phyloP scores from a whole-genome alignment of 2,797 vertebrate species.

The Myotis myotis region DNA sequence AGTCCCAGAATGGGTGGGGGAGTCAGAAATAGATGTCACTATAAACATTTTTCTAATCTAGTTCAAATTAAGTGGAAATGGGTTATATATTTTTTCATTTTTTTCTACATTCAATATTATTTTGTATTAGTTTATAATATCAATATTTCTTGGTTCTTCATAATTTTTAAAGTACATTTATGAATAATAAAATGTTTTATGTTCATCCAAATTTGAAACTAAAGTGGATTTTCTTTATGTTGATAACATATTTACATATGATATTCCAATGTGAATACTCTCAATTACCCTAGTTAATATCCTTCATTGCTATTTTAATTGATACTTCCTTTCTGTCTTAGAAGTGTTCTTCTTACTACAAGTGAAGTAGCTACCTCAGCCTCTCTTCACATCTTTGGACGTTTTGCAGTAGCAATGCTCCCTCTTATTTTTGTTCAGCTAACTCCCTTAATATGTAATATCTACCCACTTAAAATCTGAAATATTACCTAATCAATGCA shows the following conservation, averaged over 20 bases:
- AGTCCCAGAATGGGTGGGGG: not conserved
- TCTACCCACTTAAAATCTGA: not conserved
- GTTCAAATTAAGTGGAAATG: not conserved
- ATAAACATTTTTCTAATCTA: not conserved
- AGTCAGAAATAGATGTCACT: not conserved
- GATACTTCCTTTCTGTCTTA: not conserved
- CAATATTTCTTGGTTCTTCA: not conserved
- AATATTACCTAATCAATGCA: not conserved
- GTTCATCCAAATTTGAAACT: conserved; percentile 16
- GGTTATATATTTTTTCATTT: not conserved
- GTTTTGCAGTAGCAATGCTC: not conserved
- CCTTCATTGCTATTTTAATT: not conserved
- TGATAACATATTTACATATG: conserved; percentile 26
- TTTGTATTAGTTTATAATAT: not conserved
- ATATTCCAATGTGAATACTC: not conserved
- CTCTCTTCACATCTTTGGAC: not conserved
- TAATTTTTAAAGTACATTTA: not conserved
- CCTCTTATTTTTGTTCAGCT: not conserved
- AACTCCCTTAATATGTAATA: not conserved
- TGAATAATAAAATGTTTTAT: conserved; percentile 7
- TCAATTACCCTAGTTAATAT: not conserved
- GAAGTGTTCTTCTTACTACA: not conserved
- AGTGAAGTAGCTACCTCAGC: not conserved
- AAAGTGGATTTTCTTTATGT: not conserved
- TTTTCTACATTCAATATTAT: not conserved